Evolutionary conservation across 1,140 invertebrate species (phyloP).

Genomic region (Asobara japonica): DNA sequence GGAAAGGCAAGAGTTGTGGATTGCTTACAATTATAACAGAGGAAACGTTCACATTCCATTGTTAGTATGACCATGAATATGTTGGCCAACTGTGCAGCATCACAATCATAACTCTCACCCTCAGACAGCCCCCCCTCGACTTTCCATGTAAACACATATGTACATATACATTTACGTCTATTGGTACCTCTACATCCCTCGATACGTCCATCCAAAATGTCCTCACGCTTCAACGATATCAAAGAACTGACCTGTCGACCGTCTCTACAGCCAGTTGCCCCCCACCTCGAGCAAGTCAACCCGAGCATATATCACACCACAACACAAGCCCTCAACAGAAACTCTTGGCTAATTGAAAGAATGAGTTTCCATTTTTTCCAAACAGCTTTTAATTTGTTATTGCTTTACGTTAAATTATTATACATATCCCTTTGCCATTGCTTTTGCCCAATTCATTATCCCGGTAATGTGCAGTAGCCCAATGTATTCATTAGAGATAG

Average conservation of each 20-base stretch:
- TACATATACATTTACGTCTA: conserved; percentile 25
- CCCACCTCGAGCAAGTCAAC: background rate
- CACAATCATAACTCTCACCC: background rate
- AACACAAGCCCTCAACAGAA: background rate
- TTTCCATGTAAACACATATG: background rate
- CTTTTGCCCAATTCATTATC: conserved; percentile 55
- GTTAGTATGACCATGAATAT: background rate
- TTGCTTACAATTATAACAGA: conserved; percentile 3
- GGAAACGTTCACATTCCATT: background rate
- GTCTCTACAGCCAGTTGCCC: background rate
- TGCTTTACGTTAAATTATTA: too few species aligned
- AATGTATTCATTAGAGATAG: conserved; percentile 60
- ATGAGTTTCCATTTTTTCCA: background rate
- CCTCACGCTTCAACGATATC: conserved; percentile 62
- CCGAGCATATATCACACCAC: background rate
- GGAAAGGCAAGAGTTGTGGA: conserved; percentile 2
- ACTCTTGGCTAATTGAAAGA: conserved; percentile 13
- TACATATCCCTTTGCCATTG: conserved; percentile 38
- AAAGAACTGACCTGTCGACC: conserved; percentile 51
- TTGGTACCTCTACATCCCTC: conserved; percentile 28
- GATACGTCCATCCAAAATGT: conserved; percentile 53
- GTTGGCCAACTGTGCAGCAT: conserved; percentile 3
- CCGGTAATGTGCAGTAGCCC: conserved; percentile 55
- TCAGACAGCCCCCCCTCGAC: background rate
- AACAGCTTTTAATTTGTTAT: background rate